Base-by-base conservation (phyloP, 2,797 vertebrate genomes). In the Huso huso region DNA sequence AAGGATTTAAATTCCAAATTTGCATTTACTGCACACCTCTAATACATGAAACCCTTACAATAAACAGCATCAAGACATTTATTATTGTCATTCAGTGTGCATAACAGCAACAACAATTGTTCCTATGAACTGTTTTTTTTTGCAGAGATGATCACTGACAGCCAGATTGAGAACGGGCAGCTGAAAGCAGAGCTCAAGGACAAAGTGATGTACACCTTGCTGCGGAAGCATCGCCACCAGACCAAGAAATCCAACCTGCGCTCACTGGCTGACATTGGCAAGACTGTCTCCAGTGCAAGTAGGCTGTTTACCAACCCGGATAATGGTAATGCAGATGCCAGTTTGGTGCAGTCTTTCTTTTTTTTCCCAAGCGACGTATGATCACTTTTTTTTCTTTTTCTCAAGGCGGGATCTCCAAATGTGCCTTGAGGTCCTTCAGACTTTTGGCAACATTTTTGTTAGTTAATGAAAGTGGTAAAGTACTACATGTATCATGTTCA, bases 221-320 rank as follows among this genome's bases (percentile, higher is more conserved):
- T 99, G 68, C 90, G 96, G 81, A 96, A 91, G 79, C 96, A 99
- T 78, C 91, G 94, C 37, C 96, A 99, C 81, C 96, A 98, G 86
- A 98, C 96, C 77, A 99, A 98, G 90, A 99, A 99, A 76, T 98
- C 95, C 78, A 98, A 97, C 85, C 92, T 98, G 65, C 95, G 96
- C 50, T 98, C 96, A 0, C 84, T 98, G 86, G 94, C 96, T 7
- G 95, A 98, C 86, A 98, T 98, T 6, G 96, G 95, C 75, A 98
- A 94, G 90, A 97, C 96, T 13, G 95, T 98, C 82, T 98, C 96
- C 88, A 96, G 93, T 90, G 95, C 96, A 94, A 97, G 96, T 95
- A 94, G 94, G 93, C 94, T 97, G 94, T 98, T 97, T 93, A 87
- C 93, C 92, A 94, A 86, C 92, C 92, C 88, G 68, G 94, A 97